These are phyloP conservation scores for Plotosus lineatus DNA, from an alignment of 2,113 vertebrate genomes.

Conservation along the genomic window DNA sequence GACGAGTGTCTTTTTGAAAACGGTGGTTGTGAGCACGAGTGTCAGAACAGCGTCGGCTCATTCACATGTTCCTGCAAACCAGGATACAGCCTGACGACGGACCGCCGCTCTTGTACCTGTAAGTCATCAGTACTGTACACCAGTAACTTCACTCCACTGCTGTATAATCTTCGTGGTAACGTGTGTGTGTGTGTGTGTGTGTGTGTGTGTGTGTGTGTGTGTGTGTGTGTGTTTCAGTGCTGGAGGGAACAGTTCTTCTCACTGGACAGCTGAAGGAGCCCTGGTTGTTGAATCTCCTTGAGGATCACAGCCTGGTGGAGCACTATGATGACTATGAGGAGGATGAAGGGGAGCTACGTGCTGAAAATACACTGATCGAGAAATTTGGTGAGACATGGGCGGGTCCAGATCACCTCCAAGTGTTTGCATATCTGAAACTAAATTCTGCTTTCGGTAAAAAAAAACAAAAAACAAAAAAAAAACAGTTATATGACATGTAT, in stretches of 20 bases:
- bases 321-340: constrained; percentile 82
- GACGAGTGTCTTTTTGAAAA: constrained; percentile 82
- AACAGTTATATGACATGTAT: too few species aligned
- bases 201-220: constrained; percentile 70
- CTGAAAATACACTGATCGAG: constrained; percentile 82
- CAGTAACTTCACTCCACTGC: too few species aligned
- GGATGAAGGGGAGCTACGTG: constrained; percentile 79
- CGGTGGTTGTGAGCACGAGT: constrained; percentile 81
- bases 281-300: constrained; percentile 76
- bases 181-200: constrained; percentile 51
- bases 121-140: constrained; percentile 59
- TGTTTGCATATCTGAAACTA: background rate
- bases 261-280: constrained; percentile 64
- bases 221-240: constrained; percentile 62
- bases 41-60: constrained; percentile 85
- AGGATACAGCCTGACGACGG: constrained; percentile 79
- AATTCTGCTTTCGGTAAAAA: too few species aligned
- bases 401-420: background rate
- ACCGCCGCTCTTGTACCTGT: constrained; percentile 82
- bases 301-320: constrained; percentile 76
- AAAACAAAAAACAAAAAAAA: too few species aligned
- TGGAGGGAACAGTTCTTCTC: constrained; percentile 68
- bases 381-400: constrained; percentile 79
- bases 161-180: constrained; percentile 59
- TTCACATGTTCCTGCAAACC: constrained; percentile 83